Evolutionary conservation across 2,888 invertebrate species (phyloP).

Genomic region (Portevinia maculata): DNA sequence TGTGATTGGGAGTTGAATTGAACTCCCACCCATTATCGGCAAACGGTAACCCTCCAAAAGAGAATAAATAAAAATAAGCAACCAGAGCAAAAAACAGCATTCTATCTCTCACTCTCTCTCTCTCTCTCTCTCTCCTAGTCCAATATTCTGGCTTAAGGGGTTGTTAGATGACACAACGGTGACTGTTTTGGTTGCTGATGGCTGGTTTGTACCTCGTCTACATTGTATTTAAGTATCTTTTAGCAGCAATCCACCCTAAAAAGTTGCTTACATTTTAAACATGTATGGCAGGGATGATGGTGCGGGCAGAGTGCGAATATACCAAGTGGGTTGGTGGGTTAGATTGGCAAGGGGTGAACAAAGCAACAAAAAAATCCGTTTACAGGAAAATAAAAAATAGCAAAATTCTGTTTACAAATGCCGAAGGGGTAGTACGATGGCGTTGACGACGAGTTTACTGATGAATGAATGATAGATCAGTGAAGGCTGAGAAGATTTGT

Average conservation of each 20-base stretch:
- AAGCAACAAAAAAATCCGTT: slow-evolving; percentile 31
- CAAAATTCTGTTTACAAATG: slow-evolving; percentile 52
- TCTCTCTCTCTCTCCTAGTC: background rate
- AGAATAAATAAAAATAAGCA: slow-evolving; percentile 34
- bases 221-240: slow-evolving; percentile 33
- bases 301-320: slow-evolving; percentile 7
- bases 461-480: slow-evolving; percentile 34
- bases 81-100: background rate
- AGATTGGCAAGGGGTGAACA: no score
- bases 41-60: background rate
- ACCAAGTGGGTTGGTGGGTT: no score
- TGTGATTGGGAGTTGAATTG: slow-evolving; percentile 45
- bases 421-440: slow-evolving; percentile 24
- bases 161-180: slow-evolving; percentile 18
- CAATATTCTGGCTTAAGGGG: slow-evolving; percentile 2
- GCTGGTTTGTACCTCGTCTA: slow-evolving; percentile 32
- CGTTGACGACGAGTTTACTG: slow-evolving; percentile 28
- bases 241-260: background rate
- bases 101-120: background rate
- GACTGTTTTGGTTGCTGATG: slow-evolving; percentile 33
- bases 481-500: slow-evolving; percentile 39
- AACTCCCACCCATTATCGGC: background rate
- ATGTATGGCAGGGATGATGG: background rate
- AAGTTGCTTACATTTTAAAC: slow-evolving; percentile 11
- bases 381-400: slow-evolving; percentile 45